Evolutionary conservation across 2,888 invertebrate species (phyloP), one percentile per base, ranked within the genome.

Genomic region (Andrena hattorfiana): DNA sequence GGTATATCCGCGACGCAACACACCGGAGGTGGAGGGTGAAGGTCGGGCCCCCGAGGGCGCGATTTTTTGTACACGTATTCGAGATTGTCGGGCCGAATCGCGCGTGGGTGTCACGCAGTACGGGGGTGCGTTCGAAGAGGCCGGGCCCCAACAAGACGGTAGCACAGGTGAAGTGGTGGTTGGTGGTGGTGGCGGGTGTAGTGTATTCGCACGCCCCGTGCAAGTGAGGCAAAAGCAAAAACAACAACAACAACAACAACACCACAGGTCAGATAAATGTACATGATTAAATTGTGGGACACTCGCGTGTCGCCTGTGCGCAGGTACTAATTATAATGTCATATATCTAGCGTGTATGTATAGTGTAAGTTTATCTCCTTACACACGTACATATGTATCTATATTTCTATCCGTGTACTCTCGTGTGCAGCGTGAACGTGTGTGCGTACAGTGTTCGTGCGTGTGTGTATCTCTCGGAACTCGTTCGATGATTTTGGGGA

Each of bases 191-290:
- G 87, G 84, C 87, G 89, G 89, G 88, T 87, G 89, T 89, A 86
- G 88, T 88, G 85, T 87, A 80, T 88, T 87, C 85, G 89, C 88
- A 87, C 88, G 89, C 85, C 90, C 90, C 89, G 89, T 89, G 90
- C 88, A 86, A 82, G 89, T 89, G 90, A 89, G 91, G 90, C 89
- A 89, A 90, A 90, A 91, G 87, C 89, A 89, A 91, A 91, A 89
- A 88, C 89, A 91, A 89, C 89, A 89, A 91, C 89, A 88, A 88
- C 84, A 87, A 89, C 85, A 89, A 91, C 88, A 91, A 92, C 90
- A 90, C 89, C 91, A 90, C 83, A 90, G 86, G 87, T 91, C 90
- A 92, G 90, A 91, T 83, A 81, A 81, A 64, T 80, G 54, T 78
- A 85, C 82, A 85, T 78, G 74, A 83, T 88, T 77, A 80, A 62